Base-by-base conservation (phyloP, 2,888 invertebrate genomes). In the Pollenia angustigena region DNA sequence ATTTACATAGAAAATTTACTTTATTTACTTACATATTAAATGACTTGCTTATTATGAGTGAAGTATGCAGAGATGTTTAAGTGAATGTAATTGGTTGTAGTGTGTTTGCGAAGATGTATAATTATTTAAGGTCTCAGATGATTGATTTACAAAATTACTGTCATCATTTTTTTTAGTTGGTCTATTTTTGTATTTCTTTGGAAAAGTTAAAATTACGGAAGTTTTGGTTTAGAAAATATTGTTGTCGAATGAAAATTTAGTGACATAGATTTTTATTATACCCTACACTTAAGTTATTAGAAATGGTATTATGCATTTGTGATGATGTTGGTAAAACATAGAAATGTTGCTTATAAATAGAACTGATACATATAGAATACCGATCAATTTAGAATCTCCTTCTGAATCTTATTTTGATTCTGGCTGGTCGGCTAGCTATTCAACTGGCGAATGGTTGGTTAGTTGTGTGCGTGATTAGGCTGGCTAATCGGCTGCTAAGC, bases 91-190 rank as follows among this genome's bases (percentile, higher is more conserved):
- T 68, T 16, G 12, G n/a, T 12, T 12, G 9, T 1, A 64, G 16
- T 50, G 16, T 44, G 8, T 71, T 16, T 54, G 44, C 12, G 0
- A 2, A n/a, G 3, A 40, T 11, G 12, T 75, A n/a, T 54, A 52
- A 44, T 3, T 50, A 52, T 10, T 56, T n/a, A 18, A 62, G 52
- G 79, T 82, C 75, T 64, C 79, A 54, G 4, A 10, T 79, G 58
- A 74, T 82, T 79, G 72, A 78, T 85, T 82, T 78, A 54, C 46
- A 58, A 81, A 76, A 76, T 69, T 60, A 62, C 32, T 62, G 82
- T 52, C 68, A 69, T 60, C 62, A 54, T 58, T 46, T 75, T 16
- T 50, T n/a, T 56, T 66, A n/a, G 40, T 60, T 44, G 14, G 18
- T 14, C 40, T 54, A 11, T 52, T 46, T 66, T 18, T 11, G 3